phyloP scores from a whole-genome alignment of 2,113 vertebrate genomes.

The Ameiurus melas region DNA sequence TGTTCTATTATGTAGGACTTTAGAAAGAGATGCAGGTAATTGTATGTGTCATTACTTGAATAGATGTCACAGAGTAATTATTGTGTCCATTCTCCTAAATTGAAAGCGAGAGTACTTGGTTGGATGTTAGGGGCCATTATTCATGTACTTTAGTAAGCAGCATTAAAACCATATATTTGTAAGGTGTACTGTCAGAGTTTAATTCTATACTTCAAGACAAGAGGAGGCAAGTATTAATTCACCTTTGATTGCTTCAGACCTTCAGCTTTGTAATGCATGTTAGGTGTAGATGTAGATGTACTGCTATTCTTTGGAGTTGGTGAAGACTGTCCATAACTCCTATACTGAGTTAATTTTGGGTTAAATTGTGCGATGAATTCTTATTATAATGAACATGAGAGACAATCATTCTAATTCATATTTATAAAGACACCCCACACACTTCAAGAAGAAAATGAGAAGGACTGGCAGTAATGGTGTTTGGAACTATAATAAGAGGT shows the following conservation, averaged over 20 bases:
- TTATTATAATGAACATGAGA: conserved; percentile 40
- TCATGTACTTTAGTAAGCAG: conserved; percentile 30
- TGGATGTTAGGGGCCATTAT: conserved; percentile 21
- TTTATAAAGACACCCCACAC: conserved; percentile 52
- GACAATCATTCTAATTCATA: conserved; percentile 46
- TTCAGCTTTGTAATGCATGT: conserved; percentile 6
- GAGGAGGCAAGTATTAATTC: conserved; percentile 26
- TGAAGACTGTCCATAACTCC: background rate
- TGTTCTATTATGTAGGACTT: conserved; percentile 21
- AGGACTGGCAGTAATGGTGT: conserved; percentile 45
- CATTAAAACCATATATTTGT: conserved; percentile 41
- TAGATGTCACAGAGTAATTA: conserved; percentile 44
- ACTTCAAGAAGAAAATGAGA: conserved; percentile 45
- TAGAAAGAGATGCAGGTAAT: conserved; percentile 41
- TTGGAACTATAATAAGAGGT: conserved; percentile 35
- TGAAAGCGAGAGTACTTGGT: conserved; percentile 28
- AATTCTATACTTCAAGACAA: conserved; percentile 12
- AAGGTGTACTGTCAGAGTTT: conserved; percentile 13
- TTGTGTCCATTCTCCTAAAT: conserved; percentile 45
- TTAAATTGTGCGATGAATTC: conserved; percentile 16
- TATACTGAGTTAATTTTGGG: conserved; percentile 25
- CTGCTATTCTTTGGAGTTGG: conserved; percentile 19
- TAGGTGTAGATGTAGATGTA: conserved; percentile 28
- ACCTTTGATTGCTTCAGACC: conserved; percentile 27
- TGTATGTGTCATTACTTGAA: conserved; percentile 38